These are phyloP conservation scores for Galaxea fascicularis DNA, from an alignment of 92 coral and sea anemone species.

Conservation along the genomic window DNA sequence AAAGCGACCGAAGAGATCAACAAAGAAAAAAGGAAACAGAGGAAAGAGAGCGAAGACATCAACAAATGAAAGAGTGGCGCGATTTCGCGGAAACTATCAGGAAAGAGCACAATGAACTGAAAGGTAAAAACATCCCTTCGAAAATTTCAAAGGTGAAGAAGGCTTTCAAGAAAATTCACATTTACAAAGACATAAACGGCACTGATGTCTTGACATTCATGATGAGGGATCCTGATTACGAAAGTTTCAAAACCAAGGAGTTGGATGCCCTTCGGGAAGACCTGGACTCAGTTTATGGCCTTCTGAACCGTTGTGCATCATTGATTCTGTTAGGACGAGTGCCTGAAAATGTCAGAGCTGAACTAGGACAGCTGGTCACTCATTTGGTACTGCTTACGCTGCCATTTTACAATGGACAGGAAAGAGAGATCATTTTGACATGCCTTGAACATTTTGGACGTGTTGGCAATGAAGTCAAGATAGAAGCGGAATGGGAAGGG, in stretches of 20 bases:
- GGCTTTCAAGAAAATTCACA: neutral
- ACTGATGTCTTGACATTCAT: conserved; percentile 32
- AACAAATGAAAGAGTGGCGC: conserved; percentile 28
- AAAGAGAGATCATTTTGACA: conserved; percentile 4
- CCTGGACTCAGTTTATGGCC: neutral
- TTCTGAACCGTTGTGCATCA: conserved; percentile 10
- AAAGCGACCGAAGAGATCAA: neutral
- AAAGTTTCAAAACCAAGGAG: neutral
- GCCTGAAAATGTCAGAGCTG: conserved; percentile 29
- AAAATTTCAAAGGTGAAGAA: conserved; percentile 3
- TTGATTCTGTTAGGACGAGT: conserved; percentile 12
- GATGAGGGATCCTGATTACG: neutral
- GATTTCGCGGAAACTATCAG: conserved; percentile 35
- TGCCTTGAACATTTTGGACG: conserved; percentile 15
- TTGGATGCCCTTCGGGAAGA: conserved; percentile 20
- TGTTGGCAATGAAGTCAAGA: neutral
- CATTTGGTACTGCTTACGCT: neutral
- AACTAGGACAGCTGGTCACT: conserved; percentile 3
- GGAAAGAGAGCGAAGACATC: conserved; percentile 8
- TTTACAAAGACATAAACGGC: conserved; percentile 1
- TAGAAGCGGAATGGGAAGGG: neutral
- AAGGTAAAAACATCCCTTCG: neutral
- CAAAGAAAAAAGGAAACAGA: neutral
- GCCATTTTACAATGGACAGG: conserved; percentile 14
- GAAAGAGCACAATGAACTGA: conserved; percentile 20